Percentiles rank a stretch among this genome's conserved stretches.
phyloP scores from a whole-genome alignment of 2,888 invertebrate species.

The Lycocerus yunnanus region DNA sequence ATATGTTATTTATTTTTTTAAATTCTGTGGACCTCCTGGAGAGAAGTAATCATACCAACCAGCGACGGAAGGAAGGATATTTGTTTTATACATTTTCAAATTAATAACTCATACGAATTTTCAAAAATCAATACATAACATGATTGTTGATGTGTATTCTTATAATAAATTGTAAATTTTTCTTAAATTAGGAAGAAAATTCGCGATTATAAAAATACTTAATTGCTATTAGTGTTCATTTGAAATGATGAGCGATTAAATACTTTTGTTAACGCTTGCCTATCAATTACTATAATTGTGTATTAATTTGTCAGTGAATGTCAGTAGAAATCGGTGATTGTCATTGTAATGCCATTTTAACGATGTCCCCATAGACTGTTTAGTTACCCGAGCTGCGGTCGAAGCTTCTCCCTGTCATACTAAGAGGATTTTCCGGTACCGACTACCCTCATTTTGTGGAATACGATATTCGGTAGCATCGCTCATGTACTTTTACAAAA shows the following conservation, averaged over 20 bases:
- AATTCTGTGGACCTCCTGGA: no score
- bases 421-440: slow-evolving; percentile 16
- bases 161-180: no score
- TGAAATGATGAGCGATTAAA: background rate
- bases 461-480: slow-evolving; percentile 7
- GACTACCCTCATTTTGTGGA: slow-evolving; percentile 17
- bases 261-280: slow-evolving; percentile 10
- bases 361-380: slow-evolving; percentile 39
- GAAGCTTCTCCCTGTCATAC: slow-evolving; percentile 12
- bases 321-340: slow-evolving; percentile 28
- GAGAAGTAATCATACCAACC: no score
- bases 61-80: no score
- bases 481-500: background rate
- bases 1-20: no score
- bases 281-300: slow-evolving; percentile 31
- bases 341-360: slow-evolving; percentile 42
- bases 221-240: background rate
- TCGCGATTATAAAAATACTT: no score
- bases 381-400: slow-evolving; percentile 25
- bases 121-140: no score
- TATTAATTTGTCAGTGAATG: slow-evolving; percentile 33
- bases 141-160: no score
- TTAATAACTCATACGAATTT: background rate
- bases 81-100: background rate
- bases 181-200: no score